Percentiles rank a stretch among this genome's conserved stretches.
phyloP scores from a whole-genome alignment of 2,888 invertebrate genomes.

The Amphiduros pacificus region DNA sequence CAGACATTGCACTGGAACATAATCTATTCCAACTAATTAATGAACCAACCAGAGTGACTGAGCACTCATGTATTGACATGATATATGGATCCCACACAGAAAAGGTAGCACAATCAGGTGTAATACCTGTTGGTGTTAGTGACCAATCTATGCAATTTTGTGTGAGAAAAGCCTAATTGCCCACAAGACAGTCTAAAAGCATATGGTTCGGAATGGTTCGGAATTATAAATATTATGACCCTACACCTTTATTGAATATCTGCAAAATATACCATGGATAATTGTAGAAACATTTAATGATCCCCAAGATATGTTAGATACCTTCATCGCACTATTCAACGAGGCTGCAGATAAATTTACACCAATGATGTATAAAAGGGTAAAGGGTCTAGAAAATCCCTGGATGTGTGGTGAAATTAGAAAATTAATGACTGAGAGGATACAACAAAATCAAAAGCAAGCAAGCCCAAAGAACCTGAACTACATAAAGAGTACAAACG shows the following conservation, averaged over 20 bases:
- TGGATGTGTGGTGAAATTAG: neutral
- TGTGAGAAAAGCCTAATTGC: neutral
- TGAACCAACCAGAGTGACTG: neutral
- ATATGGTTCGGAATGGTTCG: neutral
- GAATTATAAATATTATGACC: neutral
- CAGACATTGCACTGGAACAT: no score
- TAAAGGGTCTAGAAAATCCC: neutral
- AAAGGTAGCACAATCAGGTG: neutral
- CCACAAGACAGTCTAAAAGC: neutral
- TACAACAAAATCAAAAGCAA: neutral
- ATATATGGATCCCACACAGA: neutral
- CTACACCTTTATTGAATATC: neutral
- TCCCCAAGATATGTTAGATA: conserved; percentile 2
- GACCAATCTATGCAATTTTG: neutral
- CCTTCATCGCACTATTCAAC: neutral
- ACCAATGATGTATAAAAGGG: neutral
- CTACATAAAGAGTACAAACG: neutral
- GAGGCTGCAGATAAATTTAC: neutral
- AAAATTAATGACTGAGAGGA: neutral
- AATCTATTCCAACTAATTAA: neutral
- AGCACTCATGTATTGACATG: neutral
- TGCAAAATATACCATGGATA: neutral
- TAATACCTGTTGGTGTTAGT: neutral
- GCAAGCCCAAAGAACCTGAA: neutral
- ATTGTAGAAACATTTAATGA: neutral